Conservation (phyloP, 2,113 vertebrate genomes). For the Trogon surrucura region DNA sequence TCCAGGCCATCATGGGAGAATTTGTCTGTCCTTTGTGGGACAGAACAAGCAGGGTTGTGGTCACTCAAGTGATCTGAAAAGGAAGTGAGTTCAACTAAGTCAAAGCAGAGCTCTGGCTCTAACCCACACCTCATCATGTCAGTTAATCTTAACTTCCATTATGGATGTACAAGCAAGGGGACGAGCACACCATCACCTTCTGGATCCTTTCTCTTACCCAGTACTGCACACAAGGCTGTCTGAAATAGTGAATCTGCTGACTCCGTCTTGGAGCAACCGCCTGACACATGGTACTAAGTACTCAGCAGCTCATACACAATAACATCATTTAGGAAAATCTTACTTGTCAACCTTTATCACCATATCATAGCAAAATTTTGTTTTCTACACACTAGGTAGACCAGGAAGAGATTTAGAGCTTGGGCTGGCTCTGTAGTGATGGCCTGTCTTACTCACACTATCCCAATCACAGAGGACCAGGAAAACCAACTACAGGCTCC, state of each 20-base stretch:
- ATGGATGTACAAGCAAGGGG: not conserved
- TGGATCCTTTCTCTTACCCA: not conserved
- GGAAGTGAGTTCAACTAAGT: not conserved
- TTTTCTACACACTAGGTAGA: not conserved
- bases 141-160: not conserved
- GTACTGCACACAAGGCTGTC: not conserved
- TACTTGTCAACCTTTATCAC: not conserved
- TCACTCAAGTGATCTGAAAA: not conserved
- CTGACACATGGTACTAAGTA: not conserved
- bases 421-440: not conserved
- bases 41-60: not conserved
- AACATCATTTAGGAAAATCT: rapidly evolving
- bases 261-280: not conserved
- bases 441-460: not conserved
- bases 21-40: not conserved
- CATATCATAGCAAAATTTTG: not conserved
- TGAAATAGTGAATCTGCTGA: not conserved
- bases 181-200: not conserved
- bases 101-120: not conserved
- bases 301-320: not conserved
- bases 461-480: not conserved
- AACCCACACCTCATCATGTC: not conserved
- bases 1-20: not conserved
- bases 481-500: not conserved
- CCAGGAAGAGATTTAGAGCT: not conserved